Evolutionary conservation across 2,888 invertebrate species (phyloP), one percentile per base, ranked within the genome.

Genomic region (Gandaritis pyraliata): DNA sequence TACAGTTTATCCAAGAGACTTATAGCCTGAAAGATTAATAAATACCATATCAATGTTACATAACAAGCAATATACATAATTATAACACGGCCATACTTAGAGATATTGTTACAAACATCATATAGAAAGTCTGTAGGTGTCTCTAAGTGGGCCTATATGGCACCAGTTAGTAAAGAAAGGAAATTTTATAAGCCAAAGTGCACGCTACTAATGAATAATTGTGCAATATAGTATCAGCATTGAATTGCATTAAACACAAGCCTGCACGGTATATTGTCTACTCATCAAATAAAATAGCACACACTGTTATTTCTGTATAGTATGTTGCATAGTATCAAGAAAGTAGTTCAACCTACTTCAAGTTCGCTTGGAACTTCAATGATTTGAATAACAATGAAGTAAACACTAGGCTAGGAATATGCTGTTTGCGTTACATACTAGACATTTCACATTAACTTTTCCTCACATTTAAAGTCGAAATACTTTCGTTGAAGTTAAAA

Each of bases 1-100:
- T 93, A 93, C 82, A 95, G 94, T 88, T 94, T 95, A 83, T 95
- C 95, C 79, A 96, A 93, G 85, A 94, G 94, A 83, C 87, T 89
- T 87, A 94, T 88, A 78, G 94, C 94, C 92, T 94, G 93, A 88
- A 92, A 92, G 78, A 87, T 85, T 81, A 90, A 89, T 87, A 86
- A 84, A 88, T 86, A 86, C 79, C 73, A 81, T 82, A 81, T 87
- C 85, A 92, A 33, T 81, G 80, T 83, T 76, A 82, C 23, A 50
- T 36, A 72, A 71, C 13, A 73, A 77, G 76, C 73, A 56, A 69
- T 60, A 61, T 60, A 69, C 62, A 66, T 6, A n/a, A 54, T 46
- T 16, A 50, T 15, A 57, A 36, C 33, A 33, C 29, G 49, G 48
- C 57, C 52, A 54, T 48, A 58, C 50, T 58, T 18, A 58, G 33